Conservation (phyloP, 2,888 invertebrate species). For the Blastobasis lacticolella region DNA sequence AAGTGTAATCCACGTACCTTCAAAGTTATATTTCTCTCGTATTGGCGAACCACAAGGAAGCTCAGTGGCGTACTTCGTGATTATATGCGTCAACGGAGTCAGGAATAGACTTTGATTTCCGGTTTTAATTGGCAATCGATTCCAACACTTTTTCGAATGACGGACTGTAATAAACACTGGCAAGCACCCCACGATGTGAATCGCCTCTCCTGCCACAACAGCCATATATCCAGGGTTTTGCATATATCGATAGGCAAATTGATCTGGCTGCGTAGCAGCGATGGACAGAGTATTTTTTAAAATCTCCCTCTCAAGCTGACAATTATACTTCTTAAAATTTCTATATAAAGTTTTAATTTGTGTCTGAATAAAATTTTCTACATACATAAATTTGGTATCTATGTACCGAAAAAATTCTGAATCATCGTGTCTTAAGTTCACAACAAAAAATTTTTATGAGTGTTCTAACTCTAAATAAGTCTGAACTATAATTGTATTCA, state of each 20-base stretch:
- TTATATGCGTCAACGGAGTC: neutral
- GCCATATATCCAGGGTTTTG: neutral
- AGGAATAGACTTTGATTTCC: neutral
- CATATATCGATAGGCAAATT: neutral
- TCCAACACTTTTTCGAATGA: neutral
- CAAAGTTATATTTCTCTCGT: neutral
- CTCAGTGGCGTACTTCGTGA: neutral
- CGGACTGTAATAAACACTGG: neutral
- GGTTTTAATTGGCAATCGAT: neutral
- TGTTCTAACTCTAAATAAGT: too few species aligned
- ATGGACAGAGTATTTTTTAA: neutral
- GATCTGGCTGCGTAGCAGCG: neutral
- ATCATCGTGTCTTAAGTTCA: neutral
- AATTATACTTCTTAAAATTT: neutral
- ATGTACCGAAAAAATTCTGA: neutral
- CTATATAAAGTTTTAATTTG: neutral
- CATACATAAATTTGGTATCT: neutral
- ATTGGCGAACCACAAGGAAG: neutral
- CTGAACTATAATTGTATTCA: too few species aligned
- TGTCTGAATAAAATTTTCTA: neutral
- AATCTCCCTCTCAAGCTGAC: neutral
- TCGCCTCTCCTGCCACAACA: neutral
- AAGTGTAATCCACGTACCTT: neutral
- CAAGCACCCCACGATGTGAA: neutral
- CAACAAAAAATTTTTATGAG: too few species aligned